Evolutionary conservation across 2,797 vertebrate species (phyloP).

Genomic region (Clarias pachynema): DNA sequence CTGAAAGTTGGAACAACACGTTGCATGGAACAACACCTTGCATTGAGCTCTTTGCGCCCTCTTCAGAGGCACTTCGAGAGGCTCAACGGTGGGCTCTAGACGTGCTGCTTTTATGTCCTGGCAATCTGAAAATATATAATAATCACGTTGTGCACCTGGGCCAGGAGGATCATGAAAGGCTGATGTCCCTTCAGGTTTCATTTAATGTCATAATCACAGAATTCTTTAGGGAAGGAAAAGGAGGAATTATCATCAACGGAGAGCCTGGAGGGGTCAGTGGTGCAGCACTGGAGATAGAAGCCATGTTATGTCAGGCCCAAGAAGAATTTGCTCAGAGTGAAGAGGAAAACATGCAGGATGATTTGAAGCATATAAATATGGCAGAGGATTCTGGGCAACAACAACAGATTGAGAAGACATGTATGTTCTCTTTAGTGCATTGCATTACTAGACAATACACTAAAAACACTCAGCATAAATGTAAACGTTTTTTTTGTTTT

Average conservation of each 20-base stretch:
- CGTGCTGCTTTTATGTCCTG: constrained; percentile 31
- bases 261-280: constrained; percentile 31
- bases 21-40: not conserved
- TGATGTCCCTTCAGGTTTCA: constrained; percentile 56
- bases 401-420: not conserved
- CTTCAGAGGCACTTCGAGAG: constrained; percentile 59
- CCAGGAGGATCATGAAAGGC: constrained; percentile 63
- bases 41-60: constrained; percentile 62
- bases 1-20: too few relatives aligned
- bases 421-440: constrained; percentile 30
- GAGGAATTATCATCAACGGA: constrained; percentile 70
- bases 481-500: not conserved
- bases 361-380: not conserved
- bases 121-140: constrained; percentile 68
- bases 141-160: constrained; percentile 78
- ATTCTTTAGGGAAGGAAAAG: constrained; percentile 61
- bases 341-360: constrained; percentile 50
- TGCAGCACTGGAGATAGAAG: constrained; percentile 72
- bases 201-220: constrained; percentile 61
- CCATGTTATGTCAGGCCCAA: constrained; percentile 75
- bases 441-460: not conserved
- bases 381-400: not conserved
- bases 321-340: constrained; percentile 65
- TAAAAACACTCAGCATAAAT: not conserved
- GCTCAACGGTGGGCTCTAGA: constrained; percentile 73